A percentile compares a stretch with the other conserved stretches of the same genome.
Conservation (phyloP, 2,113 vertebrate genomes). For the Salvelinus namaycush region DNA sequence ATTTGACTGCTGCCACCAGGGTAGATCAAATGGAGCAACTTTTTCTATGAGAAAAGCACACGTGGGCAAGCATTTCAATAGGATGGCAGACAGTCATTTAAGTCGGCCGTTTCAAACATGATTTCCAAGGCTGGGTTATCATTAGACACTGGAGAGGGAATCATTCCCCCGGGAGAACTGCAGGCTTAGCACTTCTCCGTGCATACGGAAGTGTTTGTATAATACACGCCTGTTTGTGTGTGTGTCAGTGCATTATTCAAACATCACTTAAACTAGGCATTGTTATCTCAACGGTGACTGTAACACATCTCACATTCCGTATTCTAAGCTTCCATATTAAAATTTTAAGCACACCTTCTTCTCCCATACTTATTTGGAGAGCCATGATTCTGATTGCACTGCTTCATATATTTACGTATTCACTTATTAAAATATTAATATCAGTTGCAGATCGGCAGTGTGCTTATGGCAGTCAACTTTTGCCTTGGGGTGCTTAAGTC, state of each 20-base stretch:
- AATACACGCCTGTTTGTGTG: too few species aligned
- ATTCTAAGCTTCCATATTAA: not conserved
- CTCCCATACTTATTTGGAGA: not conserved
- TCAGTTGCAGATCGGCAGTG: not conserved
- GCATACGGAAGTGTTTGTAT: not conserved
- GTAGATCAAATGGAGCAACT: constrained; percentile 11
- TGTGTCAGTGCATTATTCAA: not conserved
- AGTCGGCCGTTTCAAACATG: not conserved
- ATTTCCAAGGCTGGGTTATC: not conserved
- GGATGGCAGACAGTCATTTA: not conserved
- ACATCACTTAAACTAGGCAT: not conserved
- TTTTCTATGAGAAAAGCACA: not conserved
- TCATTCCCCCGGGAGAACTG: not conserved
- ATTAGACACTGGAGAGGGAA: not conserved
- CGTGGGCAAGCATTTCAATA: constrained; percentile 16
- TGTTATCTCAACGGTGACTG: not conserved
- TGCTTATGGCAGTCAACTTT: constrained; percentile 10
- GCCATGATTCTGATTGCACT: constrained; percentile 1
- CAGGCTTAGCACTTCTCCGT: constrained; percentile 1
- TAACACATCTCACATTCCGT: too few species aligned
- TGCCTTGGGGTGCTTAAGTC: too few species aligned
- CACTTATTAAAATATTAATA: not conserved
- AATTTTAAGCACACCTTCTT: not conserved
- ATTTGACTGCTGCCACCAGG: constrained; percentile 4
- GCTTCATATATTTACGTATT: not conserved